Base-by-base conservation (phyloP, 2,113 vertebrate species). In the Aspidoscelis tigris region DNA sequence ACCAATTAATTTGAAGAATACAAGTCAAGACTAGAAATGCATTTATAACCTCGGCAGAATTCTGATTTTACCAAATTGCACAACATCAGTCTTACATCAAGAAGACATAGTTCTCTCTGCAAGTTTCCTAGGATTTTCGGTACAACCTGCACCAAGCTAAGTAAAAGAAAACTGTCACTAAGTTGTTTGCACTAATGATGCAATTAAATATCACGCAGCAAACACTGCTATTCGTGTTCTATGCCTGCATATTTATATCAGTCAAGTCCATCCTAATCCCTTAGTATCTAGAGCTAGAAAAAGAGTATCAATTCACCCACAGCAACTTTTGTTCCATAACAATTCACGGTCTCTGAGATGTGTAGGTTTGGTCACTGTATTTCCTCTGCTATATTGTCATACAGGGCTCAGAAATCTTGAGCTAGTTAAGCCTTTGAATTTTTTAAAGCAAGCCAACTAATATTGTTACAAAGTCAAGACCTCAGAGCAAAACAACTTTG, bases 171-270 rank as follows among this genome's bases (percentile, higher is more conserved):
- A 43, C 0, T 14, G 71, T 70, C 84, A 79, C 58, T 76, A 53
- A 73, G 5, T 86, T 76, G 7, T 12, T 76, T 69, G 33, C 75
- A 72, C 47, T 20, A n/a, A 85, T 78, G 50, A 14, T 12, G 24
- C 44, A 80, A 75, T 18, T 0, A 80, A 65, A 82, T 69, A 80
- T 89, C 84, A 71, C 41, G 84, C 64, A 79, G 78, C 87, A 93
- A 90, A 84, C 8, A 76, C 8, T 61, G 55, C 22, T 12, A 20
- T 24, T 8, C 33, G n/a, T 44, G 41, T 8, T 16, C 14, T 2
- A 74, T 64, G 18, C 55, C n/a, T 65, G 12, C 43, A 66, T 41
- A 47, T 47, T 65, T n/a, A n/a, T 50, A 47, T 39, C 50, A 41
- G 33, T 2, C 12, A 41, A 55, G 7, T 18, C 24, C 22, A 43